Evolutionary conservation across 37 sponge, comb jelly and placozoan genomes (phyloP), one percentile per base, ranked within the genome.

Genomic region (Ephydatia muelleri): DNA sequence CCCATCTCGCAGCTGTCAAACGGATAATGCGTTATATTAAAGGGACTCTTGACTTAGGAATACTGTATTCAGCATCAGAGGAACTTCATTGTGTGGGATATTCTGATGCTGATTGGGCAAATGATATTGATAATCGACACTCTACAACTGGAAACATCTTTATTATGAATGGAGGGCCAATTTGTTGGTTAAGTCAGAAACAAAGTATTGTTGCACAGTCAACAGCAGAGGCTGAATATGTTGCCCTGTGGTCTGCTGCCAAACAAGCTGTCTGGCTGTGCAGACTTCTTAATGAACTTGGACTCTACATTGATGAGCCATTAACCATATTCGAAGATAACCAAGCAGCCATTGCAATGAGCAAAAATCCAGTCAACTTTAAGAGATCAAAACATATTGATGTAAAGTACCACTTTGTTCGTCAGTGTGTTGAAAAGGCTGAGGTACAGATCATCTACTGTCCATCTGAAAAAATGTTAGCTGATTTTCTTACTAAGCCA

Each of bases 81-180:
- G 85, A 70, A 47, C 38, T 1, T 36, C 33, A 34, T 5, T 67
- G 67, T 26, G 31, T 86, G 73, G 91, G 91, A 16, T 91, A 75
- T 49, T 86, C 83, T 28, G 87, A 91, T 83, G 78, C 87, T 25
- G 91, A 91, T 38, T 91, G 82, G 87, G 87, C 83, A 12, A 76
- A 69, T 22, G 84, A 86, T 64, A 12, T 66, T 34, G 78, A 91
- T 73, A 67, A 86, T 66, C 13, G 91, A 77, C 80, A 81, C 26
- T 86, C 91, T 2, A 90, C 83, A 28, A 76, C 86, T 78, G 91
- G 86, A 5, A 49, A 90, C 38, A 32, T 90, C 22, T 90, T 90
- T 30, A 26, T 77, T 30, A 70, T 90, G 67, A 29, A 65, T 37
- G 83, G 83, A 27, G 86, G 86, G 49, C 78, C 86, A 25, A 70